phyloP scores from a whole-genome alignment of 2,797 vertebrate species.

The Pangasius larnaudii region DNA sequence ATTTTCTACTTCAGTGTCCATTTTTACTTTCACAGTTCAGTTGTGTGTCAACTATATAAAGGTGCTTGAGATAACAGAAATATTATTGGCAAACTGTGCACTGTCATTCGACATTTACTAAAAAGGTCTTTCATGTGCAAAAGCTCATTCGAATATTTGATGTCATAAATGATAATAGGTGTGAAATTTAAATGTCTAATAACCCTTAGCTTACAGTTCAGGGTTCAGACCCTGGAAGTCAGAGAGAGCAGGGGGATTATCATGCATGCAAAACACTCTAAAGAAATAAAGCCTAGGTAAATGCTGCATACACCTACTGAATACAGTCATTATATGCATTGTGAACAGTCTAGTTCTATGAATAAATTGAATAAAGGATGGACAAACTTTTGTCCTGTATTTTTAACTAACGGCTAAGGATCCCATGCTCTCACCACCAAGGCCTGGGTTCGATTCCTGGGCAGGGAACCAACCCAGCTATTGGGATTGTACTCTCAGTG shows the following conservation, averaged over 20 bases:
- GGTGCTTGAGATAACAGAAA: slow-evolving; percentile 25
- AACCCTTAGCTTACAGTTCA: slow-evolving; percentile 37
- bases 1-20: slow-evolving; percentile 70
- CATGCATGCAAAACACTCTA: slow-evolving; percentile 19
- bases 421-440: too few species aligned
- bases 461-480: too few species aligned
- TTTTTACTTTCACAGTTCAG: slow-evolving; percentile 59
- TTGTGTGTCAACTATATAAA: slow-evolving; percentile 27
- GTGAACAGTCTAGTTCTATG: neutral
- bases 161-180: slow-evolving; percentile 29
- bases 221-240: slow-evolving; percentile 25
- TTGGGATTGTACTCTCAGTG: too few species aligned
- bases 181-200: slow-evolving; percentile 39
- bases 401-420: neutral
- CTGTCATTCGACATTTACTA: slow-evolving; percentile 38
- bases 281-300: slow-evolving; percentile 15
- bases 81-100: slow-evolving; percentile 30
- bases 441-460: too few species aligned
- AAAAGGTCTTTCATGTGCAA: slow-evolving; percentile 45
- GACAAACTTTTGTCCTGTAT: neutral
- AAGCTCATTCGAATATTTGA: slow-evolving; percentile 19
- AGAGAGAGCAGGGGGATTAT: slow-evolving; percentile 21
- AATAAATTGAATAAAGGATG: neutral
- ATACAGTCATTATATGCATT: neutral
- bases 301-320: neutral